Evolutionary conservation across 2,888 invertebrate species (phyloP).

Genomic region (Rhagium mordax): DNA sequence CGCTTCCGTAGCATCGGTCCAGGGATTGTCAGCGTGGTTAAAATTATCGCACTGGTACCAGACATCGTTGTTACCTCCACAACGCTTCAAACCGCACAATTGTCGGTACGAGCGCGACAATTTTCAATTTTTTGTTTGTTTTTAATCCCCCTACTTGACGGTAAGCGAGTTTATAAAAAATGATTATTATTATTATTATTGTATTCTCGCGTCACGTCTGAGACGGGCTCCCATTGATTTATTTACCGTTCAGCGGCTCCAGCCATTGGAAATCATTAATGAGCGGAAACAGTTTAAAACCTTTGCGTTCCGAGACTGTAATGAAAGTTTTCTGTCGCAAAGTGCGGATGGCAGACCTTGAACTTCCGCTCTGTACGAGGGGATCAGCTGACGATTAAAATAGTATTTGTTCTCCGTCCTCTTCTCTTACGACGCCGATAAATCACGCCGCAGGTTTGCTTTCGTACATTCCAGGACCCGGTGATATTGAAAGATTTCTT

Average conservation of each 20-base stretch:
- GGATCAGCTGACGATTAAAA: neutral
- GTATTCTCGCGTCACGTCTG: neutral
- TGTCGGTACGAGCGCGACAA: too few species aligned
- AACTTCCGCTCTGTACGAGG: constrained; percentile 7
- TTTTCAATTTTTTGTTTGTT: too few species aligned
- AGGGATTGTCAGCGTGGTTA: too few species aligned
- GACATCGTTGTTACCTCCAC: too few species aligned
- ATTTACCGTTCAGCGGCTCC: neutral
- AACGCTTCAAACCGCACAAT: too few species aligned
- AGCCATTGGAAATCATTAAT: constrained; percentile 6
- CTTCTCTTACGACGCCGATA: neutral
- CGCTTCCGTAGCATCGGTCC: too few species aligned
- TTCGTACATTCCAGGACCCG: too few species aligned
- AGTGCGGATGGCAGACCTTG: constrained; percentile 6
- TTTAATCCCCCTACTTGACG: too few species aligned
- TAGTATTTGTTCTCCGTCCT: neutral
- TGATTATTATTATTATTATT: too few species aligned
- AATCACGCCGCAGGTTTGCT: neutral
- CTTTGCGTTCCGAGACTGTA: constrained; percentile 3
- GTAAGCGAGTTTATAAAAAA: too few species aligned
- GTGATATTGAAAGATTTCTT: too few species aligned
- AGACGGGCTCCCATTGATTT: neutral
- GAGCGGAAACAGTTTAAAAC: constrained; percentile 3
- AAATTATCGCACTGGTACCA: too few species aligned
- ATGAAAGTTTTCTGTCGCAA: constrained; percentile 6